Conservation (phyloP, 2,113 vertebrate genomes). For the Seriola rivoliana region DNA sequence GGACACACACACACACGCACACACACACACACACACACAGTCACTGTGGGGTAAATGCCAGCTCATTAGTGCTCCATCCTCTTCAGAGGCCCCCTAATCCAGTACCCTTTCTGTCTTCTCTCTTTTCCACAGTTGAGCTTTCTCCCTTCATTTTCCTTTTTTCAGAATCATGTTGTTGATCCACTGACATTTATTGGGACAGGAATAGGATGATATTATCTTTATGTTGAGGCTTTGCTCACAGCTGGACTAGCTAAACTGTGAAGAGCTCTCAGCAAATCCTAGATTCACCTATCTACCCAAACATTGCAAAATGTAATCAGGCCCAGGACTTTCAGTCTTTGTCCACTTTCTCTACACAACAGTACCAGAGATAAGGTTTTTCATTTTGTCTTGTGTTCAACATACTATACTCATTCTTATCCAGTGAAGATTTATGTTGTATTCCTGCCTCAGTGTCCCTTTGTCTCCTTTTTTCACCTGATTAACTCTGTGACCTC, state of each 20-base stretch:
- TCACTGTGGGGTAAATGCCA: constrained; percentile 75
- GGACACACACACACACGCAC: constrained; percentile 33
- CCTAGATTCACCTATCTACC: neutral
- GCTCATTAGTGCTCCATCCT: constrained; percentile 79
- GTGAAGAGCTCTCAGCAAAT: neutral
- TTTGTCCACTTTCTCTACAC: neutral
- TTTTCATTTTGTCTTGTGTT: neutral
- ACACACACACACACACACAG: constrained; percentile 32
- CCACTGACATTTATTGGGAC: constrained; percentile 16
- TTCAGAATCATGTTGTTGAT: constrained; percentile 32
- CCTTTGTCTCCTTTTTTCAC: neutral
- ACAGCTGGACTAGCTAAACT: constrained; percentile 36
- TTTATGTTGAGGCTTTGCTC: constrained; percentile 21
- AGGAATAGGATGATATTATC: neutral
- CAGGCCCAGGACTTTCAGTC: neutral
- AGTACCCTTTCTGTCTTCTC: constrained; percentile 60
- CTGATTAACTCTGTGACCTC: constrained; percentile 10
- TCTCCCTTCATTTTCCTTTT: constrained; percentile 22
- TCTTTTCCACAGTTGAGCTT: constrained; percentile 37
- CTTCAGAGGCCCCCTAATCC: constrained; percentile 77
- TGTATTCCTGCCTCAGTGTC: neutral
- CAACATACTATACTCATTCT: neutral
- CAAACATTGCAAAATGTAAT: constrained; percentile 21
- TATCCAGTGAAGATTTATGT: neutral
- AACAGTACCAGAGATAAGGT: neutral